Evolutionary conservation across 2,113 vertebrate species (phyloP), one percentile per base, ranked within the genome.

Genomic region (Delphinus delphis): DNA sequence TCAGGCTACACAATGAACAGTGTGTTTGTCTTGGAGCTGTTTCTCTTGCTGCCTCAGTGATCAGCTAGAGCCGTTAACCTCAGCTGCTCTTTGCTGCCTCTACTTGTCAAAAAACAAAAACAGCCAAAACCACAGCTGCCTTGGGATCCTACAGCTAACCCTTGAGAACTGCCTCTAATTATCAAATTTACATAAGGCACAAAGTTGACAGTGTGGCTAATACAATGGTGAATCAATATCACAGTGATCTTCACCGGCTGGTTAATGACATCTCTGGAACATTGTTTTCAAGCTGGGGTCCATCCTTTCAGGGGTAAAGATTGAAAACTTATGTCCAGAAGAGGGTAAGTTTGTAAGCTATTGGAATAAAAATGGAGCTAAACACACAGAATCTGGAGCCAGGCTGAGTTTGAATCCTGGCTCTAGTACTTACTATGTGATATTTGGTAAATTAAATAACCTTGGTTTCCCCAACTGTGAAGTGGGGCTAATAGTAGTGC

Each of bases 31-130:
- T 91, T 88, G 38, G 87, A 88, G 70, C 83, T 63, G 8, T 92
- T 95, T 81, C 83, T 96, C 62, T 73, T 60, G 70, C 90, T 93
- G 70, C 87, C 62, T 90, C 90, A 55, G 58, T 65, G 62, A 88
- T 68, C 76, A 84, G 17, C 76, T 53, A 60, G 55, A 93, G 70
- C 38, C 79, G 76, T 80, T 79, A 50, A 50, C 90, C 77, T 95
- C 90, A 88, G 38, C n/a, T 68, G 81, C 58, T 77, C 47, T 88
- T 92, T 88, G 55, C 25, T 88, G 55, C 60, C 86, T 87, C 85
- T 81, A 17, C 63, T 91, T 77, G 33, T 67, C 70, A 77, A 91
- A 74, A 55, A 58, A 67, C 53, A 68, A 71, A 70, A 65, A 4
- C 44, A 91, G 28, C 44, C 82, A 47, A 95, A 96, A 85, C 41